phyloP scores from a whole-genome alignment of 2,888 invertebrate genomes.

The Ochropleura plecta region DNA sequence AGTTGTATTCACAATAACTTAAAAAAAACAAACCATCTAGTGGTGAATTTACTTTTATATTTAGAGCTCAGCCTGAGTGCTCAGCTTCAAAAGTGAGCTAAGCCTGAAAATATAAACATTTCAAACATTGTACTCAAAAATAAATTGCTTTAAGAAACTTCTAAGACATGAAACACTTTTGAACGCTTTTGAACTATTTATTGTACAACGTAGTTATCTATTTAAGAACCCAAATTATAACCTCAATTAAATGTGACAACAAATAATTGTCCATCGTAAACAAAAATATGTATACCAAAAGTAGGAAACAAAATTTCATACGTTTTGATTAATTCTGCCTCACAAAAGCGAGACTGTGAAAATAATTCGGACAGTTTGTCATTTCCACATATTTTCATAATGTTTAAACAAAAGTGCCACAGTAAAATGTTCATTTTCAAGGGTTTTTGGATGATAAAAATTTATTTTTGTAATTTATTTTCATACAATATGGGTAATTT shows the following conservation, averaged over 20 bases:
- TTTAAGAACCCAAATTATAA: neutral
- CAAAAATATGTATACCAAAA: neutral
- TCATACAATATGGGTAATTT: neutral
- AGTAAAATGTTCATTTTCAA: conserved; percentile 10
- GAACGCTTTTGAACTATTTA: neutral
- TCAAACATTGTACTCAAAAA: neutral
- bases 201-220: neutral
- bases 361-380: conserved; percentile 35
- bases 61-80: too few species aligned
- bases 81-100: neutral
- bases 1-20: too few species aligned
- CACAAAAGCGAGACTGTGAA: conserved; percentile 21
- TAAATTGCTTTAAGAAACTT: conserved; percentile 1
- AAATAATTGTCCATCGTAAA: neutral
- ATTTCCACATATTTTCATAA: conserved; percentile 37
- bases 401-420: conserved; percentile 21
- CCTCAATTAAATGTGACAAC: neutral
- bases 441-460: conserved; percentile 3
- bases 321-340: conserved; percentile 27
- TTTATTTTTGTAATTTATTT: neutral
- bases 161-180: neutral
- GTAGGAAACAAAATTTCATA: neutral
- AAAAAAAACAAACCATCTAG: too few species aligned
- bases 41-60: too few species aligned
- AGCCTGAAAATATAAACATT: neutral